Base-by-base conservation (phyloP, 2,888 invertebrate genomes). In the Stegophylla sp. region DNA sequence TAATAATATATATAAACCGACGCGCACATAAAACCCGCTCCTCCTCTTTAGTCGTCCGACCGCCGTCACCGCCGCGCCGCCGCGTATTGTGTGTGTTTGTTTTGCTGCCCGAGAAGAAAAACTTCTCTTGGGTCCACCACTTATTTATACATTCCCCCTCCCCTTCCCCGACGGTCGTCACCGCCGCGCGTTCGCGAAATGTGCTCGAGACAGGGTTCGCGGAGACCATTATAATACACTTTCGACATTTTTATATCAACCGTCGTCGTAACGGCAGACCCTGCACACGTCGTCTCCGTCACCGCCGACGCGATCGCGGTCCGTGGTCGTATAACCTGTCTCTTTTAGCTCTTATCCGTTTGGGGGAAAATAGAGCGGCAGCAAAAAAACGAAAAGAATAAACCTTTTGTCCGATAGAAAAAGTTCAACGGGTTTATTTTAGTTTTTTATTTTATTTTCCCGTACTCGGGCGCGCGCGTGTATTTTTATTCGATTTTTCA, bases 71-170 rank as follows among this genome's bases (percentile, higher is more conserved):
- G 61, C 28, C 34, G 28, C 17, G 13, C 34, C n/a, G 23, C 10
- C 23, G 17, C 26, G 59, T 26, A 34, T 34, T 34, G 5, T 41
- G 15, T 41, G 59, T 74, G 74, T 74, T 74, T 74, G 74, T 74
- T 63, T 74, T 74, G 53, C 43, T 74, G 53, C 43, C 28, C 43
- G 61, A 77, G 77, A 45, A 77, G 77, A 59, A 69, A 77, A 77
- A 77, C 56, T 69, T 77, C 77, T 66, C 66, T 43, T 1, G 26
- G 64, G 64, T 74, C 74, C 74, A 63, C 74, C 74, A 63, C 63
- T 74, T 51, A 51, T 74, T 74, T 74, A 74, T 63, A 63, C 74
- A 63, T 63, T 74, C 74, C 48, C 48, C 20, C 7, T 20, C 59
- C 43, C 1, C 43, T 23, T 17, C 23, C 20, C 48, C 48, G 15